Conservation (phyloP, 2,797 vertebrate genomes). For the Crax fasciolata region DNA sequence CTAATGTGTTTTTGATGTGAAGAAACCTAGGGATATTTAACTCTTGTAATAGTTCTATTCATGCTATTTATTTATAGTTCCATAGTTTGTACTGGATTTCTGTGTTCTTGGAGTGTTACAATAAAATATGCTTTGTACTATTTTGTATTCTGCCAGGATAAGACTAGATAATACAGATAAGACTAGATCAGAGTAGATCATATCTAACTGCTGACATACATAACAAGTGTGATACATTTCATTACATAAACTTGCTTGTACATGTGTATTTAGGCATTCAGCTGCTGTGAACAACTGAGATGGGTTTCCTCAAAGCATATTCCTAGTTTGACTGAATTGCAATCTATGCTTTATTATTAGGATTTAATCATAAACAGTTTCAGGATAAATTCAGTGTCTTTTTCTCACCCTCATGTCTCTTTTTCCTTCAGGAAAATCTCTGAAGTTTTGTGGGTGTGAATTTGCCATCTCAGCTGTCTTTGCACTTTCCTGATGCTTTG, state of each 20-base stretch:
- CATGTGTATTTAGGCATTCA: not conserved
- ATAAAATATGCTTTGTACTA: not conserved
- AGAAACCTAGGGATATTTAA: not conserved
- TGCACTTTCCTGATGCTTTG: slow-evolving; percentile 2
- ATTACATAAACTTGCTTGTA: not conserved
- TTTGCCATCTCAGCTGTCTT: slow-evolving; percentile 38
- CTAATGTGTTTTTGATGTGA: not conserved
- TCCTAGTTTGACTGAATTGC: not conserved
- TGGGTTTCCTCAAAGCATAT: not conserved
- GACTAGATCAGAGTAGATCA: not conserved
- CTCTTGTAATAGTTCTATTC: not conserved
- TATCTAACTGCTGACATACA: not conserved
- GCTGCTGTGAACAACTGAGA: not conserved
- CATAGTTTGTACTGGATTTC: not conserved
- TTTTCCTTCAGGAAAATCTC: not conserved
- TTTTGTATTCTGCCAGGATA: not conserved
- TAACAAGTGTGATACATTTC: not conserved
- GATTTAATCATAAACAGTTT: not conserved
- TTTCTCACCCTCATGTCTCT: not conserved
- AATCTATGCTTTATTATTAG: not conserved
- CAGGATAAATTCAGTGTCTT: not conserved
- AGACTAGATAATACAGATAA: not conserved
- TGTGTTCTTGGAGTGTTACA: not conserved
- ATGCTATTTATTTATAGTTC: not conserved
- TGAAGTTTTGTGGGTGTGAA: not conserved